Base-by-base conservation (phyloP, 1,140 invertebrate genomes). In the Drosophila ananassae region DNA sequence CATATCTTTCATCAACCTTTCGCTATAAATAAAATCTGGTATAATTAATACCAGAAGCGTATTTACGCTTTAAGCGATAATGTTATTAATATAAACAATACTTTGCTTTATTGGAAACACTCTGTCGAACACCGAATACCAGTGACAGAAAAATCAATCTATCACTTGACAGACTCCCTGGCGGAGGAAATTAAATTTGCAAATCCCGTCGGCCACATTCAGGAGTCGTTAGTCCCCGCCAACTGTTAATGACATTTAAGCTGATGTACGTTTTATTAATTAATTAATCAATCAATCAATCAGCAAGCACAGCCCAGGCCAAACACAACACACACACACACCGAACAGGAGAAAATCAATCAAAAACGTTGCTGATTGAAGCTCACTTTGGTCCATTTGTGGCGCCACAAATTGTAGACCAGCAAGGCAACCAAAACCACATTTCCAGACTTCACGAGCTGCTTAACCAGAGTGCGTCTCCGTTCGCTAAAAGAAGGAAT, bases 341-440 rank as follows among this genome's bases (percentile, higher is more conserved):
- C 30, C 22, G 30, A 32, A 39, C 21, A 0, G 47, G 13, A 7
- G 10, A 50, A 75, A 75, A 75, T 68, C 73, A 67, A 68, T 76
- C 62, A 76, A 56, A 77, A 69, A 21, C 54, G 73, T 39, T 69
- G 71, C 71, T 79, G 79, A 79, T 85, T 82, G 66, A 90, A 80
- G 74, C 78, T 91, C 48, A 91, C 80, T 85, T 91, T 90, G 13
- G 87, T 87, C 90, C 90, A 91, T 73, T 91, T 91, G 64, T 83
- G 82, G n/a, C 89, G 79, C 87, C 90, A 91, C 69, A 91, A 77
- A 63, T 81, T 90, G 47, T 83, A 90, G 63, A 90, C 73, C 47
- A 91, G 44, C 37, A 91, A 30, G 5, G 63, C 87, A 17, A 91
- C 87, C 32, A 91, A 57, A 46, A 91, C 74, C 61, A 91, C 79